phyloP scores from a whole-genome alignment of 2,113 vertebrate genomes.

The Leptodactylus fuscus region DNA sequence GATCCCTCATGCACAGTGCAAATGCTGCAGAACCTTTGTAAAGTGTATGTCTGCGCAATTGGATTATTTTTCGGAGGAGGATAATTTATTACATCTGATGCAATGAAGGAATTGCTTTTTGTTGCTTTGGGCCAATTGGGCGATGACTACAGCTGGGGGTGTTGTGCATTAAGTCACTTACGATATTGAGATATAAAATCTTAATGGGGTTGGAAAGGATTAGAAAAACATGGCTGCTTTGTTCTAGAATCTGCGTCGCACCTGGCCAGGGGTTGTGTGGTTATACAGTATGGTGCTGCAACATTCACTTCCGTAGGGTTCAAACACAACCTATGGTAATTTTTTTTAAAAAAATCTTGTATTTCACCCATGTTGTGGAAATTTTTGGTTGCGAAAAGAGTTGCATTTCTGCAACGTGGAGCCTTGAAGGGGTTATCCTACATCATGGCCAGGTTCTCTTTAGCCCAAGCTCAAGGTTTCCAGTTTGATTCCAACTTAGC shows the following conservation, averaged over 20 bases:
- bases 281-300: too few relatives aligned
- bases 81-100: background rate
- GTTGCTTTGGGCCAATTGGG: background rate
- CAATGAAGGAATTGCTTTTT: background rate
- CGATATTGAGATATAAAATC: background rate
- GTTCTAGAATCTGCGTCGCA: background rate
- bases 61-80: background rate
- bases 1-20: slow-evolving; percentile 22
- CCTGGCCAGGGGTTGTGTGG: background rate
- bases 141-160: background rate
- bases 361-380: too few relatives aligned
- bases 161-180: background rate
- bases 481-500: too few relatives aligned
- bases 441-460: too few relatives aligned
- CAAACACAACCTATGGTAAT: too few relatives aligned
- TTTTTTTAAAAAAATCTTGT: too few relatives aligned
- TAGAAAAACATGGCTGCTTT: too few relatives aligned
- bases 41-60: slow-evolving; percentile 23
- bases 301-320: too few relatives aligned
- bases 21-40: slow-evolving; percentile 36
- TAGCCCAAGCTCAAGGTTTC: too few relatives aligned
- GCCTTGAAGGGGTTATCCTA: too few relatives aligned
- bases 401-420: too few relatives aligned
- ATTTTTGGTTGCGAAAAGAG: too few relatives aligned
- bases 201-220: background rate